Conservation (phyloP, 2,797 vertebrate species). For the Poeciliopsis presidionis region DNA sequence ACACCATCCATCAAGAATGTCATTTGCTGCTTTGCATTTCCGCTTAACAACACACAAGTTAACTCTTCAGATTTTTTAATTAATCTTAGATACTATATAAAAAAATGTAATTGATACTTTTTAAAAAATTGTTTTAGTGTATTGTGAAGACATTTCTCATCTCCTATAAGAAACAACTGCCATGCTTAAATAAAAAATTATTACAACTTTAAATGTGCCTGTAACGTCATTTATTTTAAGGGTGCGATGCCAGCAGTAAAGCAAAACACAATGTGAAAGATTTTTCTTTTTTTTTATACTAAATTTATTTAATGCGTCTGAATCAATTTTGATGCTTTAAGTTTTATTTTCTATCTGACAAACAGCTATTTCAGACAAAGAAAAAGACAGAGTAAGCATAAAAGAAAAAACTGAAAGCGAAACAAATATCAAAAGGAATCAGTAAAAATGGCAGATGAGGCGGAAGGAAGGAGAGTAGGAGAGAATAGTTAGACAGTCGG, state of each 20-base stretch:
- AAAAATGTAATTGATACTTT: no score
- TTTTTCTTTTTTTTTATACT: neutral
- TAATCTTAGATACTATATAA: no score
- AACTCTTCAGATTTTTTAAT: no score
- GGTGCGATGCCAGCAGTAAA: neutral
- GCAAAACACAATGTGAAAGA: neutral
- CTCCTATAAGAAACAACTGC: neutral
- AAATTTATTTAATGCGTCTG: conserved; percentile 6
- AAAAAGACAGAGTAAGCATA: conserved; percentile 45
- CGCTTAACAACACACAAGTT: no score
- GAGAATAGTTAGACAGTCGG: conserved; percentile 46
- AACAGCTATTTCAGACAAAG: conserved; percentile 31
- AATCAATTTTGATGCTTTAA: conserved; percentile 6
- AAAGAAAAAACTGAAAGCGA: conserved; percentile 11
- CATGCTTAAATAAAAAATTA: neutral
- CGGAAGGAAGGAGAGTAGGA: conserved; percentile 19
- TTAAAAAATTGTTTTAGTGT: no score
- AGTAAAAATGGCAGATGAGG: conserved; percentile 58
- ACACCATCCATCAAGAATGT: neutral
- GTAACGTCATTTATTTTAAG: neutral
- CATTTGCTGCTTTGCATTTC: no score
- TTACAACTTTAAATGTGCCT: neutral
- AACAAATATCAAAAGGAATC: conserved; percentile 55
- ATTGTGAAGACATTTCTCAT: neutral
- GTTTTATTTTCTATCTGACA: conserved; percentile 30